Base-by-base conservation (phyloP, 2,113 vertebrate genomes). In the Anoura caudifer region DNA sequence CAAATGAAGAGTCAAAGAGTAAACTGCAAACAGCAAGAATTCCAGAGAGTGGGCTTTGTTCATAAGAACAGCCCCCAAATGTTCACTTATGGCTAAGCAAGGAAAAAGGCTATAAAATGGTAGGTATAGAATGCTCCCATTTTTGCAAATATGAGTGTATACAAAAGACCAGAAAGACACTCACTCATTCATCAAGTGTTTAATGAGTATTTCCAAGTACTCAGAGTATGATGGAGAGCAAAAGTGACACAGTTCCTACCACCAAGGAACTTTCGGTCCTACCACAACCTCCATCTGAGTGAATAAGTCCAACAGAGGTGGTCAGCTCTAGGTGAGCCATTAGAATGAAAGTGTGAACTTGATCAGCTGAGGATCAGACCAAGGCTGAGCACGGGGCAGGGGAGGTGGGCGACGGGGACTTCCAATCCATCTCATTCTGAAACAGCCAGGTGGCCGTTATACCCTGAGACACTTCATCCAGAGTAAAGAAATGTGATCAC, bases 361-460 rank as follows among this genome's bases (percentile, higher is more conserved):
- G 31, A 50, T 36, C 20, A 50, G 45, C 56, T 77, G 41, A 81
- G 17, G 17, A 54, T 33, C 41, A 69, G n/a, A 54, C 8, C 14
- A 28, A 72, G 77, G 14, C 14, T 36, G 15, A 28, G 22, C 19
- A 4, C 26, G 3, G 36, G 83, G 26, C 17, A 8, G 9, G 47
- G 47, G 56, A 47, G 31, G 5, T 45, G 22, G 50, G 38, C 15
- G 1, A 43, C 3, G 22, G 77, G 93, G 79, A 91, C 91, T 96
- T 97, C 89, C 54, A 77, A 15, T 26, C 54, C 86, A 36, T 82
- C 72, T 97, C 89, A 97, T 88, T 94, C 75, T 93, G 91, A 95
- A 94, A 95, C 65, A 93, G 28, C 33, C 86, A 96, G 59, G 67
- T 94, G 91, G 59, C 89, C 59, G 43, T 94, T 84, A 70, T 19